Conservation (phyloP, 2,113 vertebrate species). For the Cheilinus undulatus region DNA sequence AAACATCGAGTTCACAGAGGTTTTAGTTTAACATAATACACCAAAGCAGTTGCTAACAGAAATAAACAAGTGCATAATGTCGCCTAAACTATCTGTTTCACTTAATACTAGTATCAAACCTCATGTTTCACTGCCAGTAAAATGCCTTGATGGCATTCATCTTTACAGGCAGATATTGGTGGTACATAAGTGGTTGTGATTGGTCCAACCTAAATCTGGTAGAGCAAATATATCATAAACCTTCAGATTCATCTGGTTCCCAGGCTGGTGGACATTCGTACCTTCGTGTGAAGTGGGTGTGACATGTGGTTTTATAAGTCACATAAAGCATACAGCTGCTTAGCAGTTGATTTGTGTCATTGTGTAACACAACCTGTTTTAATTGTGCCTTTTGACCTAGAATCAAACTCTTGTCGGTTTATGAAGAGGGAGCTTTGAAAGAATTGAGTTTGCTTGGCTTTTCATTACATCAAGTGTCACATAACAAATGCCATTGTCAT, state of each 20-base stretch:
- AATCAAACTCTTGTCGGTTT: background rate
- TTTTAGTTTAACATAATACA: background rate
- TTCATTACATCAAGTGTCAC: background rate
- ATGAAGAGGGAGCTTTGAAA: background rate
- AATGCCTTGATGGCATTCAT: background rate
- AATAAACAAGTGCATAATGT: too few species aligned
- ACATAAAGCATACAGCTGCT: too few species aligned
- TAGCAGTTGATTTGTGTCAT: background rate
- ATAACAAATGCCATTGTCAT: too few species aligned
- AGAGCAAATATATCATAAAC: background rate
- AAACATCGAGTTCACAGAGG: background rate
- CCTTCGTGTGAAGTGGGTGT: background rate
- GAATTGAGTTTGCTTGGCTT: background rate
- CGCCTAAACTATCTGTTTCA: too few species aligned
- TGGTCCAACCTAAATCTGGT: background rate
- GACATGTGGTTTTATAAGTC: background rate
- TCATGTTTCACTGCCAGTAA: background rate
- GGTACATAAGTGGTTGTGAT: background rate
- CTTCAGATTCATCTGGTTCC: background rate
- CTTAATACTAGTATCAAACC: background rate
- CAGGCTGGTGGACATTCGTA: background rate
- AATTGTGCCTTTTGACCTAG: background rate
- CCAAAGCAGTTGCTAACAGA: too few species aligned
- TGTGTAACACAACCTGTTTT: background rate
- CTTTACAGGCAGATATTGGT: background rate